Conservation (phyloP, 1,140 invertebrate genomes). For the Tetramorium alpestre region DNA sequence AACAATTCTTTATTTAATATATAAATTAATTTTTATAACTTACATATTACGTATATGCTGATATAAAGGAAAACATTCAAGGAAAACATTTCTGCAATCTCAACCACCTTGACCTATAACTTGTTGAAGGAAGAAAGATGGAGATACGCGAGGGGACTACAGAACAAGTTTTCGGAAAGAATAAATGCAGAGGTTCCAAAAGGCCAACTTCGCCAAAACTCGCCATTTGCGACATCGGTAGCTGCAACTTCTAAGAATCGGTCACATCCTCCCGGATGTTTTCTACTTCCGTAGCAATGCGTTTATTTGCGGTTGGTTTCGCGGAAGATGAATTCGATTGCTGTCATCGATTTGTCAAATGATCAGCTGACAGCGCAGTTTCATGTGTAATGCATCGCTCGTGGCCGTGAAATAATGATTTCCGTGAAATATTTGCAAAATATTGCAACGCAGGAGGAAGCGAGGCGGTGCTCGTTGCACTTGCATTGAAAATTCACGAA, state of each 20-base stretch:
- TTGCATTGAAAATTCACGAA: not conserved
- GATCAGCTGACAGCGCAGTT: slow-evolving; percentile 29
- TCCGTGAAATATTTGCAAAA: not conserved
- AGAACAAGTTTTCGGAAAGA: slow-evolving; percentile 7
- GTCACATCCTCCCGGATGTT: slow-evolving; percentile 37
- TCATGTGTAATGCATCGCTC: not conserved
- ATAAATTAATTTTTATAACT: not conserved
- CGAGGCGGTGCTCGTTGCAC: not conserved
- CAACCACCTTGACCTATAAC: slow-evolving; percentile 3
- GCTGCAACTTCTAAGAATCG: slow-evolving; percentile 32
- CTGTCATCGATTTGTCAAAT: not conserved
- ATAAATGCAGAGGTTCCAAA: not conserved
- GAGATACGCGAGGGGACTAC: not conserved
- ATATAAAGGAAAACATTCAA: not conserved
- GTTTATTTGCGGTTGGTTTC: slow-evolving; percentile 15
- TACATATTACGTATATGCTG: not conserved
- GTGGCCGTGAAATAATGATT: not conserved
- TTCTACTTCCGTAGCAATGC: not conserved
- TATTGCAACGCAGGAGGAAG: not conserved
- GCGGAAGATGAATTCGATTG: not conserved
- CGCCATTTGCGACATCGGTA: not conserved
- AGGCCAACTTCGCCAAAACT: not conserved
- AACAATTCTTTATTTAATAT: not conserved
- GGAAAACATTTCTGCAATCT: not conserved
- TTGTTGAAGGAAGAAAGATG: not conserved